Evolutionary conservation across 1,140 invertebrate genomes (phyloP), one percentile per base, ranked within the genome.

Genomic region (Leucophenga varia): DNA sequence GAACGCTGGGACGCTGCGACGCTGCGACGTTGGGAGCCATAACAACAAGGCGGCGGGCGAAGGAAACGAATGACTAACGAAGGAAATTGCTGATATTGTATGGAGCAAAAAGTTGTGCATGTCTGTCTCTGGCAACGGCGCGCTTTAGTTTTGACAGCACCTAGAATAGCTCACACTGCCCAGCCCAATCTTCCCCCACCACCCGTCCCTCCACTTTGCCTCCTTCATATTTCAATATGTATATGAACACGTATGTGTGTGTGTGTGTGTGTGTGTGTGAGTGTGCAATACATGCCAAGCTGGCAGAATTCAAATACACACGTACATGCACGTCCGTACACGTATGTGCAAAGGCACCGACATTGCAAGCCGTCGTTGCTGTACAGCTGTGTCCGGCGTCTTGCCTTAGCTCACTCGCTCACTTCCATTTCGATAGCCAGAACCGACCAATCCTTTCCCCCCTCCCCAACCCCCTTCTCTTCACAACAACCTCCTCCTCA

Each of bases 1-100:
- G n/a, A n/a, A n/a, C n/a, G n/a, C n/a, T n/a, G n/a, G n/a, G n/a
- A n/a, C n/a, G n/a, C n/a, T n/a, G n/a, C n/a, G n/a, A n/a, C n/a
- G n/a, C n/a, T n/a, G n/a, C n/a, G n/a, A n/a, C n/a, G 50, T 40
- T 51, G 52, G 55, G 63, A 63, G 56, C 54, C 64, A 68, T 57
- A 67, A 67, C 63, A 63, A 63, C 55, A 63, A 57, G 56, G 56
- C 53, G 52, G 64, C 56, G n/a, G 45, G 51, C 54, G 63, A 68
- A 52, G 59, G 63, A 65, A 65, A 63, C 64, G 59, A 68, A 68
- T 67, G 64, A 59, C 59, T 68, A 67, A 68, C 63, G 63, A 67
- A 67, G 63, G 64, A 67, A 67, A 67, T 67, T 67, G 63, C 63
- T 67, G 63, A 67, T 67, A 68, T 68, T 67, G 63, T 67, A 59